Percentiles rank a stretch among this genome's conserved stretches.
phyloP scores from a whole-genome alignment of 2,797 vertebrate genomes.

The Thunnus albacares region DNA sequence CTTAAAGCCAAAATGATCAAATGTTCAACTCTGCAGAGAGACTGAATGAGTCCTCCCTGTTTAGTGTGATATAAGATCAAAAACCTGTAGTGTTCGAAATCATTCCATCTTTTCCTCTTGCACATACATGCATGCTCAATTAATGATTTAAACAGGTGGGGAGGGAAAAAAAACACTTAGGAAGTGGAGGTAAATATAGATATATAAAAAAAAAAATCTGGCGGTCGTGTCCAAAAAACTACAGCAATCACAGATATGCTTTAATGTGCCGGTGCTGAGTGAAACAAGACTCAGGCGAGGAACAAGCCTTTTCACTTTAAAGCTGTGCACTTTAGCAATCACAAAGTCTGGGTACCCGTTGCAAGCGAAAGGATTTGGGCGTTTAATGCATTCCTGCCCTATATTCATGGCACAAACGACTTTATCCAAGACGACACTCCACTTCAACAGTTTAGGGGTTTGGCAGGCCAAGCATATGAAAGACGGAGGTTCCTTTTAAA shows the following conservation, averaged over 20 bases:
- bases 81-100: conserved; percentile 26
- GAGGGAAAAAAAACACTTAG: background rate
- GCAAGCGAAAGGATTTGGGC: conserved; percentile 71
- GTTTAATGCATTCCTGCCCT: conserved; percentile 80
- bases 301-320: conserved; percentile 85
- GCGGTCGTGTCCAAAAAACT: conserved; percentile 9
- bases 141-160: conserved; percentile 41
- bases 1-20: conserved; percentile 64
- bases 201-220: conserved; percentile 29
- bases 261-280: conserved; percentile 56
- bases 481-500: conserved; percentile 70
- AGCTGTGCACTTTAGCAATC: conserved; percentile 75
- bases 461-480: conserved; percentile 73
- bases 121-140: conserved; percentile 6
- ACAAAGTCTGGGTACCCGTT: conserved; percentile 71
- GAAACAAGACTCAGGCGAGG: conserved; percentile 65
- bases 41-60: conserved; percentile 32
- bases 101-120: conserved; percentile 4
- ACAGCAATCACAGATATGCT: conserved; percentile 58
- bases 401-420: conserved; percentile 77
- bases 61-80: conserved; percentile 54
- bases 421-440: conserved; percentile 80
- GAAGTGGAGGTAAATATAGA: conserved; percentile 50
- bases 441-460: conserved; percentile 78
- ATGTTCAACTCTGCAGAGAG: conserved; percentile 48